Conservation (phyloP, 2,888 invertebrate species). For the Ennomos erosarius region DNA sequence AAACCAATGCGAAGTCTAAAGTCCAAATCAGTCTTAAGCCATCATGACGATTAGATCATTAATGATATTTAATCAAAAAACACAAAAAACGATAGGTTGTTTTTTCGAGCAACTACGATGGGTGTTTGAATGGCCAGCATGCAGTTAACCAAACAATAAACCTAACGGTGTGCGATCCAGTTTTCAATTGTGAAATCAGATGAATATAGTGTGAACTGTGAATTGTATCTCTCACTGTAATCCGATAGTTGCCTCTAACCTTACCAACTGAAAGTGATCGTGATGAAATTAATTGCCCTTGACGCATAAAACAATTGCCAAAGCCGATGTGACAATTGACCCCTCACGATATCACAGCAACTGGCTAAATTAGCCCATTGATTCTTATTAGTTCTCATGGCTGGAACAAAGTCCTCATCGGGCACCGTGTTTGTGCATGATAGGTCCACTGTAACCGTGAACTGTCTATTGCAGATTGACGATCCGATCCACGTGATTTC, state of each 20-base stretch:
- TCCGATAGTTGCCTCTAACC: constrained; percentile 32
- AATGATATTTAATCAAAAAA: no score
- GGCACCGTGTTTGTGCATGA: constrained; percentile 26
- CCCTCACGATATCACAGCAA: constrained; percentile 40
- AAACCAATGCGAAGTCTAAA: no score
- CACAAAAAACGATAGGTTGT: constrained; percentile 5
- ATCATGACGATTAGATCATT: neutral
- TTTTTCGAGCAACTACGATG: no score
- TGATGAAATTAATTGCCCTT: constrained; percentile 43
- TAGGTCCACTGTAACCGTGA: constrained; percentile 3
- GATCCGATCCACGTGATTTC: constrained; percentile 88
- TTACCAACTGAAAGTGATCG: constrained; percentile 33
- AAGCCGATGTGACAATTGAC: constrained; percentile 36
- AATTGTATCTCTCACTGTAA: constrained; percentile 23
- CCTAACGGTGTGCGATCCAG: constrained; percentile 24
- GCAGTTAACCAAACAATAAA: constrained; percentile 28
- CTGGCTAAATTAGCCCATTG: constrained; percentile 39
- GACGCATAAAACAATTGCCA: constrained; percentile 40
- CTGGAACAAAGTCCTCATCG: constrained; percentile 26
- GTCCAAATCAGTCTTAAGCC: no score
- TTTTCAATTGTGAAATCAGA: constrained; percentile 34
- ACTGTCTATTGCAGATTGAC: constrained; percentile 82
- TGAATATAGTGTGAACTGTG: constrained; percentile 22
- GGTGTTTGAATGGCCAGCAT: constrained; percentile 24
- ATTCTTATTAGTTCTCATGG: constrained; percentile 26